Conservation (phyloP, 2,113 vertebrate species). For the Melanotaenia duboulayi region DNA sequence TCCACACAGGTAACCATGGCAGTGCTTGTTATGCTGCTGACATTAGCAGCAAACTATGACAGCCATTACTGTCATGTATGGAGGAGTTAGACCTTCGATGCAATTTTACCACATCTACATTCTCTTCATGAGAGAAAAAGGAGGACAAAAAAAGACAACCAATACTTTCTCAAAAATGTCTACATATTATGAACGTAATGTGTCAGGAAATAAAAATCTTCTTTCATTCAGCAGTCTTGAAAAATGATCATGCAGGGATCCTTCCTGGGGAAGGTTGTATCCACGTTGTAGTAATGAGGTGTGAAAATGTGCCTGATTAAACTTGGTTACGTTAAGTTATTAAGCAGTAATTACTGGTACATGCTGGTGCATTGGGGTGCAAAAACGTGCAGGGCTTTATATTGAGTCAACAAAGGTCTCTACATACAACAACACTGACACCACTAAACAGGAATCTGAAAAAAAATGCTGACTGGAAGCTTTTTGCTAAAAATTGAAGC, state of each 20-base stretch:
- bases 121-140: slow-evolving; percentile 13
- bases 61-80: slow-evolving; percentile 46
- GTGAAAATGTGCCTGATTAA: slow-evolving; percentile 68
- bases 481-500: background rate
- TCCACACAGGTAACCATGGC: slow-evolving; percentile 79
- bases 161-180: background rate
- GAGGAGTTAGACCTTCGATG: slow-evolving; percentile 54
- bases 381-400: background rate
- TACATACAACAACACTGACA: background rate
- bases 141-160: slow-evolving; percentile 9
- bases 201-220: background rate
- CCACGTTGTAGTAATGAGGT: slow-evolving; percentile 56
- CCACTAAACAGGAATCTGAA: background rate
- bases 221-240: background rate
- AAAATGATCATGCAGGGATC: no score
- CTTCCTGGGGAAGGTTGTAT: background rate
- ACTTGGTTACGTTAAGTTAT: slow-evolving; percentile 32
- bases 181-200: background rate
- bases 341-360: slow-evolving; percentile 44
- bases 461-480: background rate
- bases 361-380: slow-evolving; percentile 10
- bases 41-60: slow-evolving; percentile 49
- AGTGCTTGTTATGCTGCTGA: slow-evolving; percentile 58
- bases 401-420: background rate
- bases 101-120: slow-evolving; percentile 36